Evolutionary conservation across 1,140 invertebrate genomes (phyloP).

Genomic region (Charaxes varanes): DNA sequence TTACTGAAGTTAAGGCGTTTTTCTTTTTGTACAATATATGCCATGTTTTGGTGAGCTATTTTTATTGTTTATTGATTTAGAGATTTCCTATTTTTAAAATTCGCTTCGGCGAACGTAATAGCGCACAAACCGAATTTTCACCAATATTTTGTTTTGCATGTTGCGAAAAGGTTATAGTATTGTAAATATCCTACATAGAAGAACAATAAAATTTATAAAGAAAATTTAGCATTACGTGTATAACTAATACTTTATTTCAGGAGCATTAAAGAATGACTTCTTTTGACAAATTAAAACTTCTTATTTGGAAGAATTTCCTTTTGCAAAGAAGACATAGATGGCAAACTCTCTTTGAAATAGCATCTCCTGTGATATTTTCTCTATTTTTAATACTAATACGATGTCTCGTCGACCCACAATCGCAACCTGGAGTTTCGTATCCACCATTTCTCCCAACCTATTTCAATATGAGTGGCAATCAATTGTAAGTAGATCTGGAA

Average conservation of each 20-base stretch:
- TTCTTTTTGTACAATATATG: constrained; percentile 10
- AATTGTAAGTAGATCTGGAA: constrained; percentile 44
- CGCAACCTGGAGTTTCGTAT: constrained; percentile 49
- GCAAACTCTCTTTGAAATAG: constrained; percentile 84
- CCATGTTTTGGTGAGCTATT: constrained; percentile 24
- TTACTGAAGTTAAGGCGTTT: constrained; percentile 2
- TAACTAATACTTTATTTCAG: constrained; percentile 17
- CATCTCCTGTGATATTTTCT: constrained; percentile 83
- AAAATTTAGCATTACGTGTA: no score
- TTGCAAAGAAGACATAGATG: constrained; percentile 85
- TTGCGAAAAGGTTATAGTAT: no score
- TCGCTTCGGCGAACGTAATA: constrained; percentile 1
- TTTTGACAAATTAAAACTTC: constrained; percentile 77
- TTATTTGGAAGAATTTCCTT: constrained; percentile 91
- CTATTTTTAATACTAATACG: constrained; percentile 81
- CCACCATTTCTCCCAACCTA: constrained; percentile 55
- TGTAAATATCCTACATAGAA: no score
- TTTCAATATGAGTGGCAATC: constrained; percentile 52
- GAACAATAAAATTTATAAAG: neutral
- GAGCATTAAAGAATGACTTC: constrained; percentile 41
- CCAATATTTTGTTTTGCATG: constrained; percentile 1
- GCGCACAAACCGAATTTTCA: constrained; percentile 1
- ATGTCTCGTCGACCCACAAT: constrained; percentile 73
- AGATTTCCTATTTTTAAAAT: constrained; percentile 11
- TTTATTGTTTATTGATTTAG: constrained; percentile 9